Conservation (phyloP, 2,797 vertebrate species). For the Coracias cyanogaster region DNA sequence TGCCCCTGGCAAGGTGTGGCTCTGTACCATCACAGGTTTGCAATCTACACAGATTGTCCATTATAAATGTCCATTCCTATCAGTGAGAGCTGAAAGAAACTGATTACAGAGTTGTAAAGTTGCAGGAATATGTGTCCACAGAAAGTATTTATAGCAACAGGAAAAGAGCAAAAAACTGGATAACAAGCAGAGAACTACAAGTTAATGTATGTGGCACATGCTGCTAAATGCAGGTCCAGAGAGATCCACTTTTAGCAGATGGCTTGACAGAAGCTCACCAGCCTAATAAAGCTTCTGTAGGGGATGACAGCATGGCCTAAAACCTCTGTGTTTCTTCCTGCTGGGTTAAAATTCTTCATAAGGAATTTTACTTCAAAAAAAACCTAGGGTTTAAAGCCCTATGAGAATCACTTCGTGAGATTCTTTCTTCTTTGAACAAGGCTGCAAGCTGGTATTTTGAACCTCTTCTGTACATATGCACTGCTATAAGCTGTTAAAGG, state of each 20-base stretch:
- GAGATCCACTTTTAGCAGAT: neutral
- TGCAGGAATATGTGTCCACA: neutral
- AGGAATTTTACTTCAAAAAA: neutral
- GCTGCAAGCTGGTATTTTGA: neutral
- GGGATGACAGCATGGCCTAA: neutral
- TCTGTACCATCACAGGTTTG: neutral
- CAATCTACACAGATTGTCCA: neutral
- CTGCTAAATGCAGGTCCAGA: neutral
- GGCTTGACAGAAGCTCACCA: neutral
- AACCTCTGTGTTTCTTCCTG: neutral
- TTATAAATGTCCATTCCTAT: accelerated
- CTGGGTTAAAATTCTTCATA: neutral
- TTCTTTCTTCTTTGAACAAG: neutral
- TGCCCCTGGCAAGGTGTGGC: neutral
- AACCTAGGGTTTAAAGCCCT: neutral
- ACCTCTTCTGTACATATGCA: neutral
- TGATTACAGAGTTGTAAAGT: neutral
- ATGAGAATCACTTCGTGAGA: neutral
- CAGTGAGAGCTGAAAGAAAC: neutral
- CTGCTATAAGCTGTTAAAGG: neutral
- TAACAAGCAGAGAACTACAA: neutral
- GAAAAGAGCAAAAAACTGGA: neutral
- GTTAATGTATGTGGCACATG: neutral
- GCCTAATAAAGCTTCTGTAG: neutral
- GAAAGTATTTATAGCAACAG: neutral